phyloP scores from a whole-genome alignment of 23 tunicate species.

The Ciona savignyi region DNA sequence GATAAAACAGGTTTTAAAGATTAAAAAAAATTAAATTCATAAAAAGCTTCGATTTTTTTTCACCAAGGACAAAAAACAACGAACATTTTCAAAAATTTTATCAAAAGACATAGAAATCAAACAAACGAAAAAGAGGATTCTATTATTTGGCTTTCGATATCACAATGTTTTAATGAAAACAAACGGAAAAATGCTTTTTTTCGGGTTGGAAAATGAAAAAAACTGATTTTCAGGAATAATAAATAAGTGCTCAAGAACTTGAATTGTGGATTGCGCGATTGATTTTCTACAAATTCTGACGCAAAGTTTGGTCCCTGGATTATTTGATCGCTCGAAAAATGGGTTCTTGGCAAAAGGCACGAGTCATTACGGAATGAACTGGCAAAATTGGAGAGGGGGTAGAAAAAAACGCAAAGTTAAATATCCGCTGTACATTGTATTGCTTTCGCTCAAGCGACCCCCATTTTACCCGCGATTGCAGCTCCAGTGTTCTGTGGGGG shows the following conservation, averaged over 20 bases:
- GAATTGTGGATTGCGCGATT: too few species aligned
- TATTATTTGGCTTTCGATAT: background rate
- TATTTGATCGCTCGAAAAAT: background rate
- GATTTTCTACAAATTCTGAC: too few species aligned
- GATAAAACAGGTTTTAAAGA: too few species aligned
- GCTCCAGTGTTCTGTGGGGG: slow-evolving; percentile 29
- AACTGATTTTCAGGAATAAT: background rate
- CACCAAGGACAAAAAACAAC: too few species aligned
- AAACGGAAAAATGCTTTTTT: background rate
- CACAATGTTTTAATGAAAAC: background rate
- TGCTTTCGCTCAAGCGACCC: slow-evolving; percentile 10
- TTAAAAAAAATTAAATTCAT: too few species aligned
- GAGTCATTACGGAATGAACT: background rate
- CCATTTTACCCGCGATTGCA: slow-evolving; percentile 27
- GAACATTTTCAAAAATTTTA: too few species aligned
- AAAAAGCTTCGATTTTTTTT: too few species aligned
- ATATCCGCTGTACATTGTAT: background rate
- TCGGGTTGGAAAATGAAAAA: too few species aligned
- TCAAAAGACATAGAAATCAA: background rate
- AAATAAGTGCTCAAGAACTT: slow-evolving; percentile 1
- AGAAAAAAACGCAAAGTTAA: background rate
- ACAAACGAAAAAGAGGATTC: background rate
- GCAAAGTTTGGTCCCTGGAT: background rate
- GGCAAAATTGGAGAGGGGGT: background rate
- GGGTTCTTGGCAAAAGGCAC: background rate